A percentile compares a stretch with the other conserved stretches of the same genome.
These are phyloP conservation scores for Grallaria varia DNA, from an alignment of 2,113 vertebrate genomes.

Conservation along the genomic window DNA sequence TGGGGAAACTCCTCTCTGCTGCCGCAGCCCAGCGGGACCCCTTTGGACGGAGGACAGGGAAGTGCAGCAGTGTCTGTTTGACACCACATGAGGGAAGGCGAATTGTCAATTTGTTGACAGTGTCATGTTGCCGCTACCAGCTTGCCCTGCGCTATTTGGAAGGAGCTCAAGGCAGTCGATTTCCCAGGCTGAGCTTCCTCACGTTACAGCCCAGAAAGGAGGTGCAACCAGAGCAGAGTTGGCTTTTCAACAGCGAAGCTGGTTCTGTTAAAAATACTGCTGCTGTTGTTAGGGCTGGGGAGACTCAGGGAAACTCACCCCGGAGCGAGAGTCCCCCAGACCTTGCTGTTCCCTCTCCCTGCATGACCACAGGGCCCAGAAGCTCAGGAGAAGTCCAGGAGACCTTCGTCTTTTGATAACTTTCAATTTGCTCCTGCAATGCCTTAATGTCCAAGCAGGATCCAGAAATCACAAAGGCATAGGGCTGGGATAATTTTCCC, in stretches of 20 bases:
- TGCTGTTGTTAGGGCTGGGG: background rate
- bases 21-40: constrained; percentile 16
- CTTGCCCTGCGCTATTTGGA: constrained; percentile 21
- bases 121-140: constrained; percentile 52
- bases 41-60: background rate
- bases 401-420: background rate
- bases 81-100: constrained; percentile 34
- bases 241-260: background rate
- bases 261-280: background rate
- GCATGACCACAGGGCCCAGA: background rate
- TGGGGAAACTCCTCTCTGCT: background rate
- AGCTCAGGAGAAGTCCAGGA: background rate
- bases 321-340: background rate
- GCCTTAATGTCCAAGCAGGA: background rate
- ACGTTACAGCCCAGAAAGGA: background rate
- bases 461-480: background rate
- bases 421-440: background rate
- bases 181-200: constrained; percentile 35
- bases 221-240: background rate
- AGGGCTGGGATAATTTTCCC: background rate
- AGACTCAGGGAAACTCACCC: background rate
- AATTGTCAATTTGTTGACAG: constrained; percentile 68
- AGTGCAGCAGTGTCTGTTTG: constrained; percentile 32
- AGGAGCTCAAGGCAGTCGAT: constrained; percentile 41
- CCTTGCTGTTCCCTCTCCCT: background rate